Evolutionary conservation across 1,140 invertebrate species (phyloP).

Genomic region (Micrasema minimum): DNA sequence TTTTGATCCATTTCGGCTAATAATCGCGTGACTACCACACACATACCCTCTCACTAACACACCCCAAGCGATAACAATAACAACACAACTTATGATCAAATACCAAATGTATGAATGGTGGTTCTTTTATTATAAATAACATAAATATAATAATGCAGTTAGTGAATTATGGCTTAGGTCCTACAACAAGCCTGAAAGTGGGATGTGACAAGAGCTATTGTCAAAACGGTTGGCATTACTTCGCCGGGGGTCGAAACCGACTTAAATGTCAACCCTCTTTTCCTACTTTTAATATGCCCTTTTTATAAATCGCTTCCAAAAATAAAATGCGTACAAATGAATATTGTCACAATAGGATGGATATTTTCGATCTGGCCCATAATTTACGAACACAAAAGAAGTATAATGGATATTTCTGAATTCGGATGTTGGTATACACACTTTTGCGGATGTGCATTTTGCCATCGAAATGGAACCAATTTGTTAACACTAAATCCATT

Average conservation of each 20-base stretch:
- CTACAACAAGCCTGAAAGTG: neutral
- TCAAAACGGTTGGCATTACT: neutral
- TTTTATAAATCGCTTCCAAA: constrained; percentile 41
- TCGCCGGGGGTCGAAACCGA: constrained; percentile 6
- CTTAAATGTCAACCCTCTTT: neutral
- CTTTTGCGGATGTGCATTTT: constrained; percentile 22
- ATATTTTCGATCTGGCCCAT: constrained; percentile 39
- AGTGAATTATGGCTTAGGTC: constrained; percentile 43
- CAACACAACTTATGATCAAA: constrained; percentile 37
- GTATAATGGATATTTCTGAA: constrained; percentile 20
- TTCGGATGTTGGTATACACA: constrained; percentile 18
- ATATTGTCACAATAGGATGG: constrained; percentile 39
- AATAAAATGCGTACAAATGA: constrained; percentile 46
- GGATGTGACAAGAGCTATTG: constrained; percentile 10
- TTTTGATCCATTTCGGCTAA: no score
- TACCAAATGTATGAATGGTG: constrained; percentile 41
- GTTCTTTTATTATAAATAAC: constrained; percentile 49
- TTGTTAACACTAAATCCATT: constrained; percentile 27
- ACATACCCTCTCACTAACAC: no score
- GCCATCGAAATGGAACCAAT: constrained; percentile 12
- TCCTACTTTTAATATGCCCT: neutral
- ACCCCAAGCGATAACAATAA: neutral
- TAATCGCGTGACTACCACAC: no score
- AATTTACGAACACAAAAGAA: constrained; percentile 25
- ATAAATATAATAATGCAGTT: constrained; percentile 52